Conservation (phyloP, 1,140 invertebrate species). For the Bombyx mori region ASM3026992v2 NC_085118.1:7546501-7547000, state of each 20-base stretch:
- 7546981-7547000: too few relatives aligned
- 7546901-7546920: too few relatives aligned
- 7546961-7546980: too few relatives aligned
- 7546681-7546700: constrained; percentile 15
- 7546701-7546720: neutral
- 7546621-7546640: constrained; percentile 43
- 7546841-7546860: neutral
- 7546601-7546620: constrained; percentile 30
- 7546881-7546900: too few relatives aligned
- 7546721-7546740: too few relatives aligned
- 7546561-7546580: constrained; percentile 37
- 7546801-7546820: neutral
- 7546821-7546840: neutral
- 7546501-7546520: neutral
- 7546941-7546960: too few relatives aligned
- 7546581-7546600: constrained; percentile 48
- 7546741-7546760: too few relatives aligned
- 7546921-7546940: too few relatives aligned
- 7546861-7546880: too few relatives aligned
- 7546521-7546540: neutral
- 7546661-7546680: constrained; percentile 40
- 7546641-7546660: constrained; percentile 45
- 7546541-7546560: constrained; percentile 13
- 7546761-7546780: too few relatives aligned
- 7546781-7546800: too few relatives aligned